Percentiles rank a stretch among this genome's conserved stretches.
These are phyloP conservation scores for Pelosia muscerda DNA, from an alignment of 2,888 invertebrate genomes.

Conservation along the genomic window DNA sequence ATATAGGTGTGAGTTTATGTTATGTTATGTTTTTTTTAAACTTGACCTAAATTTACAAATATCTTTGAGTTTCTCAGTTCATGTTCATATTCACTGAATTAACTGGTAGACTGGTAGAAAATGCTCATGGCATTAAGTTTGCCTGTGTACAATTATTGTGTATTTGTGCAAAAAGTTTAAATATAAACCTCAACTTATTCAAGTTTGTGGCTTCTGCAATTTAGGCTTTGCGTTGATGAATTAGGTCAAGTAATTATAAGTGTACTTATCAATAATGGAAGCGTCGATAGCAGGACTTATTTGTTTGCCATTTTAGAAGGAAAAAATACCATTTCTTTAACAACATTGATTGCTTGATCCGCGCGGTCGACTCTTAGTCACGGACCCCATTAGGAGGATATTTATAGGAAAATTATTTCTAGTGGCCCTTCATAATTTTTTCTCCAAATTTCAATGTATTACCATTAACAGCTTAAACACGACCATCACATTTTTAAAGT, in stretches of 20 bases:
- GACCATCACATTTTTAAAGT: too few species aligned
- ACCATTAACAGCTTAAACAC: background rate
- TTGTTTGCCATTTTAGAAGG: background rate
- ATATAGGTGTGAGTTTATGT: too few species aligned
- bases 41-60: too few species aligned
- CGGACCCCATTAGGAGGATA: background rate
- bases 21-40: too few species aligned
- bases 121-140: too few species aligned
- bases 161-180: too few species aligned
- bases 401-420: background rate
- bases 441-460: background rate
- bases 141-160: too few species aligned
- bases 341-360: slow-evolving; percentile 5
- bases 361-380: background rate
- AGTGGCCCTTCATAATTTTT: background rate
- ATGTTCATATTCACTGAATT: too few species aligned
- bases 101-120: too few species aligned
- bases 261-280: background rate
- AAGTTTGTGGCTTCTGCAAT: too few species aligned
- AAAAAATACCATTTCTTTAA: background rate
- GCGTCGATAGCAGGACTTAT: background rate
- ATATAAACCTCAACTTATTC: too few species aligned
- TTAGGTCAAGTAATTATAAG: background rate
- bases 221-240: background rate
- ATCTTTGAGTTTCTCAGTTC: too few species aligned